Evolutionary conservation across 2,797 vertebrate genomes (phyloP).

Genomic region (Presbytis comata): DNA sequence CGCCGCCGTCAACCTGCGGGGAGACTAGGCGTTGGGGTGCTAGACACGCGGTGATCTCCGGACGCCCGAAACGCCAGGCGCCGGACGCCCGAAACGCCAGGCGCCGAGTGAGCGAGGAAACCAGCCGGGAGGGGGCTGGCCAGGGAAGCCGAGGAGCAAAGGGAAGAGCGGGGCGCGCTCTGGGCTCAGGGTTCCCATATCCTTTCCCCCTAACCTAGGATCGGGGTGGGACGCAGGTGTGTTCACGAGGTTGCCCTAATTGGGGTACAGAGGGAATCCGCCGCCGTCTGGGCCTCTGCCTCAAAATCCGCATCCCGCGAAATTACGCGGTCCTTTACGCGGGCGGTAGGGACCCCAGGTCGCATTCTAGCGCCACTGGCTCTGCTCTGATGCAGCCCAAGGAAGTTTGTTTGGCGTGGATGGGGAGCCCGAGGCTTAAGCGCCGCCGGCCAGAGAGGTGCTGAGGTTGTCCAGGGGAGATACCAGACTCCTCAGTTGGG

Average conservation of each 20-base stretch:
- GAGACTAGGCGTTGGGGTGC: not conserved
- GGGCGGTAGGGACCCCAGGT: not conserved
- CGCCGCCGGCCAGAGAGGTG: not conserved
- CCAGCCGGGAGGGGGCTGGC: not conserved
- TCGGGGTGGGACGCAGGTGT: not conserved
- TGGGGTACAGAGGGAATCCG: not conserved
- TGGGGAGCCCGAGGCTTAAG: not conserved
- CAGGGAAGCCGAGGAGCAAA: not conserved
- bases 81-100: not conserved
- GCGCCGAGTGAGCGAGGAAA: not conserved
- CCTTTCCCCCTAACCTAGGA: not conserved
- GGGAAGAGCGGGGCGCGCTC: not conserved
- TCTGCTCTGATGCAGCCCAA: not conserved
- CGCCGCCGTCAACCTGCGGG: not conserved
- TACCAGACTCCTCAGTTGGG: not conserved
- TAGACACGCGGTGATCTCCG: not conserved
- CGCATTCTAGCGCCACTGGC: not conserved
- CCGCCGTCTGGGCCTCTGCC: not conserved
- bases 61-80: not conserved
- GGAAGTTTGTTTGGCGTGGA: constrained; percentile 31
- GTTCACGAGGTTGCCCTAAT: not conserved
- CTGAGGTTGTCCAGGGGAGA: not conserved
- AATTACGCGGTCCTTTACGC: constrained; percentile 23
- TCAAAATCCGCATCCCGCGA: constrained; percentile 68
- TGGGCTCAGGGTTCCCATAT: not conserved